Evolutionary conservation across 2,888 invertebrate genomes (phyloP).

Genomic region (Sarcophaga carnaria): DNA sequence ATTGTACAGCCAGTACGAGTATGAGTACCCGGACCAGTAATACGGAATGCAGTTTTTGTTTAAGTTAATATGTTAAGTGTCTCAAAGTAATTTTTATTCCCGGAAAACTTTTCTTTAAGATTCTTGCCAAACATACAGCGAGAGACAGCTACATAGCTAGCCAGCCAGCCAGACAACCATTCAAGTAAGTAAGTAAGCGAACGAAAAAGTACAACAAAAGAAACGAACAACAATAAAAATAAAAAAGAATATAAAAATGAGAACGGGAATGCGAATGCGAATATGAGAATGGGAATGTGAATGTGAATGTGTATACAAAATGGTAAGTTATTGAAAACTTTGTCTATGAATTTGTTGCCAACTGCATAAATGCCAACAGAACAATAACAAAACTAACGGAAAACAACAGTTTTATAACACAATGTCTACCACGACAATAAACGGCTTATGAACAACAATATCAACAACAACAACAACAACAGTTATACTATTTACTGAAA

Average conservation of each 20-base stretch:
- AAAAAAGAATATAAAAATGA: conserved; percentile 44
- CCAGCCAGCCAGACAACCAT: too few relatives aligned
- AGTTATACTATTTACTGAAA: too few relatives aligned
- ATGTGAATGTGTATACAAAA: not conserved
- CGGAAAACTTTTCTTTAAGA: conserved; percentile 39
- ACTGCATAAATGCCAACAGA: conserved; percentile 28
- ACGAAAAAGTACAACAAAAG: not conserved
- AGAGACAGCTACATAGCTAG: too few relatives aligned
- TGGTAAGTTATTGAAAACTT: not conserved
- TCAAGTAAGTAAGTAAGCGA: not conserved
- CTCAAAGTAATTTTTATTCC: conserved; percentile 51
- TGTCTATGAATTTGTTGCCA: conserved; percentile 38
- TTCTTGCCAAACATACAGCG: not conserved
- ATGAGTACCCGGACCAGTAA: not conserved
- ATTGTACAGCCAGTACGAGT: too few relatives aligned
- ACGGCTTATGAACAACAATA: conserved; percentile 16
- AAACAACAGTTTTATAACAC: conserved; percentile 47
- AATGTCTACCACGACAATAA: conserved; percentile 30
- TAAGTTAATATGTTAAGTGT: conserved; percentile 41
- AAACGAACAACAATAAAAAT: conserved; percentile 45
- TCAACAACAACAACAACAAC: not conserved
- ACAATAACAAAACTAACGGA: conserved; percentile 42
- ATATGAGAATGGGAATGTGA: not conserved
- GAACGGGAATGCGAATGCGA: not conserved
- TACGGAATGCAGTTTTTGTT: not conserved